phyloP scores from a whole-genome alignment of 2,888 invertebrate species.

The Drosophila histrio region DNA sequence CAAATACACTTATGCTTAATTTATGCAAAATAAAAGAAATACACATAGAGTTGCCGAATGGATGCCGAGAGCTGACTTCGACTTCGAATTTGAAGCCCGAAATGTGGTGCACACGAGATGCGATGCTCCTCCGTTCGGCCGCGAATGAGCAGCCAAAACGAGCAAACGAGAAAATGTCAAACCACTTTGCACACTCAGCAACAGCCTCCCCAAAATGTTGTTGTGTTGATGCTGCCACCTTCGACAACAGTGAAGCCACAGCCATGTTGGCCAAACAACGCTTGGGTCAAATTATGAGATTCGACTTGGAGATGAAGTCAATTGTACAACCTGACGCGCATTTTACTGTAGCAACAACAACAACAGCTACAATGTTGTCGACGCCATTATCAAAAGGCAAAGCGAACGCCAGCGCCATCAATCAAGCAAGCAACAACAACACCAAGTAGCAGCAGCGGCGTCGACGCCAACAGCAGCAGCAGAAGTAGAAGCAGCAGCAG shows the following conservation, averaged over 20 bases:
- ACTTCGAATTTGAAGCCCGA: slow-evolving; percentile 64
- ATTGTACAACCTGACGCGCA: slow-evolving; percentile 71
- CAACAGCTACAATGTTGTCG: slow-evolving; percentile 33
- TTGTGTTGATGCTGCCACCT: slow-evolving; percentile 44
- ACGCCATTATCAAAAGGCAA: slow-evolving; percentile 76
- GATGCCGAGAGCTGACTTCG: slow-evolving; percentile 20
- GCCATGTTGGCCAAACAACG: slow-evolving; percentile 57
- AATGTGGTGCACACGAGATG: slow-evolving; percentile 67
- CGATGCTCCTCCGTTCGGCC: slow-evolving; percentile 26
- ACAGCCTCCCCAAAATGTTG: slow-evolving; percentile 9
- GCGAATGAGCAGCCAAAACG: slow-evolving; percentile 72
- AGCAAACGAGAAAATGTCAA: slow-evolving; percentile 74
- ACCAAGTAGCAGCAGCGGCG: slow-evolving; percentile 27
- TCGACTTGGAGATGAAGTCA: slow-evolving; percentile 50
- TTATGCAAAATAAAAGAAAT: slow-evolving; percentile 78
- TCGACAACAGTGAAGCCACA: slow-evolving; percentile 58
- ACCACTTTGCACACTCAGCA: slow-evolving; percentile 67
- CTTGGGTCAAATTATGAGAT: slow-evolving; percentile 70
- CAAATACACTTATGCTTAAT: slow-evolving; percentile 78
- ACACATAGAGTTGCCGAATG: slow-evolving; percentile 47
- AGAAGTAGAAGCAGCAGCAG: slow-evolving; percentile 27
- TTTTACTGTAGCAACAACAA: slow-evolving; percentile 56
- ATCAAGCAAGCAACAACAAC: slow-evolving; percentile 68
- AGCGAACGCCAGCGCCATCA: slow-evolving; percentile 69
- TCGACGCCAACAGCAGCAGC: slow-evolving; percentile 25